Evolutionary conservation across 1,140 invertebrate genomes (phyloP).

Genomic region (Homarus americanus): DNA sequence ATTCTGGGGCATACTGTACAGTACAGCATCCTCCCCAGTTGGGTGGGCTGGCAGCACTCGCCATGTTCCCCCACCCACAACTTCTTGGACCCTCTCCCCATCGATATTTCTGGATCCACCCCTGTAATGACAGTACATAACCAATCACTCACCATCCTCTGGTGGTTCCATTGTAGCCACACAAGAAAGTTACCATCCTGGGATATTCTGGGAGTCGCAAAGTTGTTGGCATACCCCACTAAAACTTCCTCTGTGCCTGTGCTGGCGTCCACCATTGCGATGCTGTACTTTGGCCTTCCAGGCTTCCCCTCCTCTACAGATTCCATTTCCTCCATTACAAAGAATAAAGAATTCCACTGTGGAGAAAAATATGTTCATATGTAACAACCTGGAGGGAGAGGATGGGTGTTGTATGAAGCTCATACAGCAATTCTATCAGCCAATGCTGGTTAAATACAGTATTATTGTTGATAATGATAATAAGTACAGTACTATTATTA

Average conservation of each 20-base stretch:
- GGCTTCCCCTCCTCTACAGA: background rate
- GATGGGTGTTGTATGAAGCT: no score
- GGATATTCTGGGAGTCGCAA: constrained; percentile 46
- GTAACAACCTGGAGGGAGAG: no score
- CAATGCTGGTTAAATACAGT: no score
- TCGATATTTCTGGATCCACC: background rate
- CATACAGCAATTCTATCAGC: no score
- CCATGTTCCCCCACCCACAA: no score
- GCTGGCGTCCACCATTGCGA: constrained; percentile 36
- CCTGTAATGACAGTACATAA: background rate
- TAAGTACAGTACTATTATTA: no score
- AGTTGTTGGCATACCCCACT: constrained; percentile 51
- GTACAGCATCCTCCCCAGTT: no score
- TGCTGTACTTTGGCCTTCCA: constrained; percentile 8
- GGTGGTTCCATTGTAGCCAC: constrained; percentile 63
- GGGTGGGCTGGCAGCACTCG: no score
- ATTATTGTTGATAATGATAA: no score
- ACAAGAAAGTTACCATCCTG: constrained; percentile 38
- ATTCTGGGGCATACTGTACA: no score
- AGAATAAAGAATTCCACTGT: constrained; percentile 33
- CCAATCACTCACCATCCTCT: constrained; percentile 19
- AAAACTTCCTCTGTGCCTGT: constrained; percentile 33
- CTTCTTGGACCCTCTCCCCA: no score
- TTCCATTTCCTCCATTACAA: constrained; percentile 33
- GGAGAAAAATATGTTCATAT: background rate